Percentiles rank a stretch among this genome's conserved stretches.
Conservation (phyloP, 1,140 invertebrate species). For the Hylaeus anthracinus region DNA sequence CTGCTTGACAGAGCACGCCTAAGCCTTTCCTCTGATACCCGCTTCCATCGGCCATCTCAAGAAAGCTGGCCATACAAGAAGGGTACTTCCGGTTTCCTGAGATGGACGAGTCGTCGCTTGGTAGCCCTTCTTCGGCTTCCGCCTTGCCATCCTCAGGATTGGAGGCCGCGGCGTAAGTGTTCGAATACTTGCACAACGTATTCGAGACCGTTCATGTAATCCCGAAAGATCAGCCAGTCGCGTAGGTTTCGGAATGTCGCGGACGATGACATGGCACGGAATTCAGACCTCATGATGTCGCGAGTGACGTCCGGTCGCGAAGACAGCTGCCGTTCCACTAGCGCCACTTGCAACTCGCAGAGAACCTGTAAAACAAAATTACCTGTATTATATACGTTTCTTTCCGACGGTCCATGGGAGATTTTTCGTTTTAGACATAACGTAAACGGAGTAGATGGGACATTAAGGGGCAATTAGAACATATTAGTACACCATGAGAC, state of each 20-base stretch:
- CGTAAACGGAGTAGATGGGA: too few species aligned
- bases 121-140: slow-evolving; percentile 68
- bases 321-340: slow-evolving; percentile 81
- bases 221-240: slow-evolving; percentile 85
- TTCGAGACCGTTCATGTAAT: slow-evolving; percentile 85
- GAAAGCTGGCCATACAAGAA: slow-evolving; percentile 49
- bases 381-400: not conserved
- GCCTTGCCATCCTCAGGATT: slow-evolving; percentile 72
- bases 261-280: slow-evolving; percentile 75
- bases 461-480: too few species aligned
- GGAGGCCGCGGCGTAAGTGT: slow-evolving; percentile 70
- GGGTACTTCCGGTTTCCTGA: slow-evolving; percentile 54
- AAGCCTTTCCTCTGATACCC: not conserved
- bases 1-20: slow-evolving; percentile 21
- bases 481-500: too few species aligned
- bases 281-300: slow-evolving; percentile 82
- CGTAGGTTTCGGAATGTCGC: slow-evolving; percentile 81
- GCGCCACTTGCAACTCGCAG: slow-evolving; percentile 82
- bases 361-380: slow-evolving; percentile 77
- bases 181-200: slow-evolving; percentile 83
- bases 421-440: too few species aligned
- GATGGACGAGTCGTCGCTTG: slow-evolving; percentile 68
- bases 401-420: too few species aligned
- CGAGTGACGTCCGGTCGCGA: slow-evolving; percentile 80
- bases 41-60: slow-evolving; percentile 27